Conservation (phyloP, 2,113 vertebrate species). For the Fulica atra region DNA sequence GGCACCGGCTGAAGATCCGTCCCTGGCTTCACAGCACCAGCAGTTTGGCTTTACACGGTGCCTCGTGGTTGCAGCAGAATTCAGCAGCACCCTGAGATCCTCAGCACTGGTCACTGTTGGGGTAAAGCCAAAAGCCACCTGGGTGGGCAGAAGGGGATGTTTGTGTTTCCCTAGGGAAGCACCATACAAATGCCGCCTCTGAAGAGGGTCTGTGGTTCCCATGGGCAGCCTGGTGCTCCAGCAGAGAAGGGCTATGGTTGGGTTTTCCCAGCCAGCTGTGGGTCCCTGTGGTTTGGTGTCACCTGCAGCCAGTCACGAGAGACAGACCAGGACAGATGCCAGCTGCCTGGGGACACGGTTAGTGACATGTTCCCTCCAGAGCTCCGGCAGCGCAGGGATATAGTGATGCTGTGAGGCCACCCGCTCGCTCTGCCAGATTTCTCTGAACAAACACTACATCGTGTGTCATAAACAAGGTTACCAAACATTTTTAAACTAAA, state of each 20-base stretch:
- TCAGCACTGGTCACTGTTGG: rapidly evolving
- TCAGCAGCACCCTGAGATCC: neutral
- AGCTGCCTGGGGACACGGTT: neutral
- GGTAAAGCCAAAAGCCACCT: neutral
- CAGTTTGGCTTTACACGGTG: neutral
- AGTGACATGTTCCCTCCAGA: rapidly evolving
- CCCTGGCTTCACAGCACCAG: neutral
- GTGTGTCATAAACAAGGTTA: neutral
- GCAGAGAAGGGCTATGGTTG: no score
- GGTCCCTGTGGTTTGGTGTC: neutral
- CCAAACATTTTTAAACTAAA: neutral
- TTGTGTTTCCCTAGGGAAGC: neutral
- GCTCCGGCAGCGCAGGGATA: rapidly evolving
- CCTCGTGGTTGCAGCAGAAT: neutral
- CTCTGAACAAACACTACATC: neutral
- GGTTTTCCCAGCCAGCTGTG: neutral
- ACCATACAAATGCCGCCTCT: rapidly evolving
- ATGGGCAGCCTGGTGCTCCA: neutral
- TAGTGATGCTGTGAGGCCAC: neutral
- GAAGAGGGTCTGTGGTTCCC: neutral
- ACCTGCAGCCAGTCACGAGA: neutral
- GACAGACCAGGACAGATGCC: no score
- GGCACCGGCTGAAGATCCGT: neutral
- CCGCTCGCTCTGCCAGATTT: neutral
- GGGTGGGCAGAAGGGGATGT: rapidly evolving